Evolutionary conservation across 2,888 invertebrate genomes (phyloP), one percentile per base, ranked within the genome.

Genomic region (Trypoxylon attenuatum): DNA sequence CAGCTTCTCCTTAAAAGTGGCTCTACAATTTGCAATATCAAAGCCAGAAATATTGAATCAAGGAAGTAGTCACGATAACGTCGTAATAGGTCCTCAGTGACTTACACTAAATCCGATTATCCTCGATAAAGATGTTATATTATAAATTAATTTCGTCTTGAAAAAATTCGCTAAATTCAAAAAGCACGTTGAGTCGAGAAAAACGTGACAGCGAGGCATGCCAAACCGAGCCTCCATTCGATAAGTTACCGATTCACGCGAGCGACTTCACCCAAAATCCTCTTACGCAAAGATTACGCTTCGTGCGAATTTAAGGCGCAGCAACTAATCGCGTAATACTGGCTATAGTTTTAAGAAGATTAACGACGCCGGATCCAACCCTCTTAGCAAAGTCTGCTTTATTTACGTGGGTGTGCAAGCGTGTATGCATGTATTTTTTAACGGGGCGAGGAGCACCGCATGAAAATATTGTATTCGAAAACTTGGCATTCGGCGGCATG

Each of bases 261-360:
- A n/a, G 23, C 47, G n/a, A 18, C 49, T 23, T 10, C 29, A 39
- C 21, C 47, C n/a, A 13, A 38, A 58, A 68, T 59, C 58, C 51
- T 52, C 68, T 58, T 68, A 60, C 10, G 39, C 19, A 50, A 62
- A 65, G 69, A 62, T 69, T 65, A 65, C 65, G 61, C n/a, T 42
- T 15, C 19, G 56, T 6, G 5, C 51, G 27, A 70, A 66, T 71
- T 71, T 66, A 63, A 70, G 49, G 70, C 23, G 13, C 5, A 22
- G 41, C 58, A 41, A 56, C 62, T 71, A 71, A 71, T 71, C 71
- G 59, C 54, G 53, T 65, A 65, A 69, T 62, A 42, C 62, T 71
- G 45, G 58, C 49, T 55, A 46, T 27, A 53, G 59, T 63, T 71
- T 71, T 71, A 70, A 63, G 70, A 50, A 71, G 71, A 71, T 71